Percentiles rank a stretch among this genome's conserved stretches.
Conservation (phyloP, 1,140 invertebrate species). For the Neodiprion lecontei region DNA sequence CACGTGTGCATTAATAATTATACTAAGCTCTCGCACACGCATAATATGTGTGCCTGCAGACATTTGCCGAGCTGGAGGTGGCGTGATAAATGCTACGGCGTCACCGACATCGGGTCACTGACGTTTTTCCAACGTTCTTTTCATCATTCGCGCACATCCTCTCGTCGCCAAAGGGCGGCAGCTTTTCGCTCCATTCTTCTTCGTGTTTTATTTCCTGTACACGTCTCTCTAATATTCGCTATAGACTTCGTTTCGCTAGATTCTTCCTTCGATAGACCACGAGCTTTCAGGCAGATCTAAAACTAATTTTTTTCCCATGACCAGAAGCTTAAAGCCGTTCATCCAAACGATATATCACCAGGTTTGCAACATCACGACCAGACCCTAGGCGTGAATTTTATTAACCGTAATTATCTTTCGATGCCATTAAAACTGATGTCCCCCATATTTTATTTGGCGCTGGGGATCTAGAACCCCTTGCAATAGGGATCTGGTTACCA, state of each 20-base stretch:
- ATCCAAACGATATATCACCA: neutral
- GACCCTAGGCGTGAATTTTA: neutral
- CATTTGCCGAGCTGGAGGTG: neutral
- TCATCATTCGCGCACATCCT: conserved; percentile 8
- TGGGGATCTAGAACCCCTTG: neutral
- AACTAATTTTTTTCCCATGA: neutral
- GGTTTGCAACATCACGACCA: neutral
- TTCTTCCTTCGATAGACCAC: neutral
- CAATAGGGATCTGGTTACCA: neutral
- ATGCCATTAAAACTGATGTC: neutral
- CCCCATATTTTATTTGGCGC: neutral
- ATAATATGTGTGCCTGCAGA: neutral
- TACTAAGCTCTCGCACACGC: neutral
- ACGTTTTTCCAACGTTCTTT: conserved; percentile 13
- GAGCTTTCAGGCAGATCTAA: neutral
- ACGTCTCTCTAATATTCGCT: too few relatives aligned
- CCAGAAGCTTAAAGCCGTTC: neutral
- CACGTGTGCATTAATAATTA: conserved; percentile 12
- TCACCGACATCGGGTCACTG: conserved; percentile 9
- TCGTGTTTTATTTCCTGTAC: neutral
- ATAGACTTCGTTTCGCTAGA: neutral
- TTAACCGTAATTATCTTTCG: neutral
- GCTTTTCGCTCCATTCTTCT: neutral
- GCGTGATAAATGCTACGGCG: conserved; percentile 11
- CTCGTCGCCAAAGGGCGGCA: neutral